Base-by-base conservation (phyloP, 64 coral and sea anemone genomes). In the Montipora foliosa region DNA sequence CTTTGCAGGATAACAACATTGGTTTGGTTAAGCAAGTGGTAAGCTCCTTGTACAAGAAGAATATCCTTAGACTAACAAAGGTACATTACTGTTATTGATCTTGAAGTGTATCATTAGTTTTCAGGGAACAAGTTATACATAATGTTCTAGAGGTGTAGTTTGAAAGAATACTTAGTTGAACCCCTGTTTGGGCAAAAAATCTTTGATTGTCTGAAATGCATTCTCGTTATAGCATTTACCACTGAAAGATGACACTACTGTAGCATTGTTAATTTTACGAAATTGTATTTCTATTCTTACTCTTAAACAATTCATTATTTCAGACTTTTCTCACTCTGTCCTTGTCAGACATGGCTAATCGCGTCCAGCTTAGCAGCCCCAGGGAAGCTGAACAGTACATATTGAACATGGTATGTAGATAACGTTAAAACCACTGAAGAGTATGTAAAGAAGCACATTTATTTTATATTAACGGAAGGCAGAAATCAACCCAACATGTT, bases 371-470 rank as follows among this genome's bases (percentile, higher is more conserved):
- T 5, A 99, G 78, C 76, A 96, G 89, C 57, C 95, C 98, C 13
- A 94, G 90, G 92, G 98, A 99, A 93, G 98, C 98, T 44, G 98
- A 99, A 92, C 89, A 96, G 50, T 95, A 99, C 84, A 94, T 99
- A 50, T 79, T 99, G 55, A 93, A 96, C 76, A 99, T 99, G 98
- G 98, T 99, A 61, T 37, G 82, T 71, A 50, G 62, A 44, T 20
- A 37, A 37, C 37, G 37, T 37, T 37, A 37, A 37, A 37, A 37
- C 1, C 37, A 37, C 0, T 37, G 37, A 37, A 37, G 37, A 37
- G 37, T 37, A 37, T 37, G 37, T 37, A 37, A 37, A 37, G 37
- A 37, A 37, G 37, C 37, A 37, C 37, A 37, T 37, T 37, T 37
- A 37, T 37, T 37, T 37, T 37, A 37, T 2, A 1, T 37, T 37